Evolutionary conservation across 2,888 invertebrate species (phyloP), one percentile per base, ranked within the genome.

Genomic region (Drosophila hawaiiensis): DNA sequence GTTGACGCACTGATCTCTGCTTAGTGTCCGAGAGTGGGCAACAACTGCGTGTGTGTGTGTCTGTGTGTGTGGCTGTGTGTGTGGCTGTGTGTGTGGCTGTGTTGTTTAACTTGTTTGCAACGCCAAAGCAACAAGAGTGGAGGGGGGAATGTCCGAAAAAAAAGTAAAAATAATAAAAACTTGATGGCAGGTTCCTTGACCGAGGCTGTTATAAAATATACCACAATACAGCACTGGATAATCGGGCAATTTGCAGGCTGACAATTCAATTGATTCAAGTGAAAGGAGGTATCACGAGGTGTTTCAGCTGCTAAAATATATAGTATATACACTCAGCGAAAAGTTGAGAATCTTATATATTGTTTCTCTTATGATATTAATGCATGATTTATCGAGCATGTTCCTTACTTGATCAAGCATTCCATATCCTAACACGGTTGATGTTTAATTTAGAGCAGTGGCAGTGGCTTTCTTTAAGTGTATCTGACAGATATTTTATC

Each of bases 171-270:
- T 41, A 49, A 39, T 28, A 54, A 14, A 56, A 70, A 68, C 25
- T 68, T 58, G 68, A 52, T 31, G 62, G 29, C 56, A 83, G 61
- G 84, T 84, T 84, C 84, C 89, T 84, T 84, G 84, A 84, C 87
- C 83, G 52, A 63, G 49, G 52, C 66, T 52, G 64, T 74, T 62
- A 66, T 52, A 63, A 69, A 59, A 67, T 49, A 56, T 50, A 62
- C 35, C 55, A 67, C 56, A 76, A 77, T 72, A 71, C 53, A 53
- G 54, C 33, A 47, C 61, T 67, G 58, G 68, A 73, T 77, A 79
- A 79, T 73, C 78, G 78, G 59, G 39, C 82, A 81, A 79, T 79
- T 79, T 81, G 69, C 69, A 73, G 78, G 73, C 78, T 79, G 82
- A 70, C 79, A 81, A 81, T 79, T 81, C 79, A 79, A 78, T 79